Base-by-base conservation (phyloP, 2,113 vertebrate species). In the Pollimyrus isidori region DNA sequence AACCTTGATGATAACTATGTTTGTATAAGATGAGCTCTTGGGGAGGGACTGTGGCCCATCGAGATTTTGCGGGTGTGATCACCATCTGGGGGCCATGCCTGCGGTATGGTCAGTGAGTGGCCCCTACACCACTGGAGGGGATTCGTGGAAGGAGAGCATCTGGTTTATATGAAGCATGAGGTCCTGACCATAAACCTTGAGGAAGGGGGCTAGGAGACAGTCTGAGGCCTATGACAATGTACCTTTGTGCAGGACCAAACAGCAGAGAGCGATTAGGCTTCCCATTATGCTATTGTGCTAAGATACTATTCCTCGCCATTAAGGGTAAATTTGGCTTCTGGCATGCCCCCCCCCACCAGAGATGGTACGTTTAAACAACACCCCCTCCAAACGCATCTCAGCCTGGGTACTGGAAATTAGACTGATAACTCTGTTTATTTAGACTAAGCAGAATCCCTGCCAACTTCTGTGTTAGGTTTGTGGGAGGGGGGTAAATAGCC, bases 281-380 rank as follows among this genome's bases (percentile, higher is more conserved):
- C 46, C 52, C 91, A 90, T 89, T 90, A 80, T 53, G 87, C 69
- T 92, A 53, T 93, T 92, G 89, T 91, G 93, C 91, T 93, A 93
- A 93, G 93, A 95, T 94, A 95, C 92, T 89, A 95, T 95, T 94
- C 94, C 90, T 82, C 93, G 91, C 92, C 93, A 92, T 94, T 94
- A 94, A 91, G 91, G 92, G 92, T 94, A 95, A 94, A 94, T 93
- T 91, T 92, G 88, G 91, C 92, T 92, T 92, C 92, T 94, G 91
- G 94, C 92, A 94, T 91, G 46, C 93, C 13, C 30, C 26, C 26
- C 89, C 91, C 93, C 90, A 92, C 90, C 93, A 93, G 93, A 90
- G 94, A 93, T 86, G 42, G 89, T 45, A 69, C 11, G 26, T 11
- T 21, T 93, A 93, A 93, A 93, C 94, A 92, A 94, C 89, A 90